Conservation (phyloP, 2,888 invertebrate genomes). For the Drosophila aldrichi region DNA sequence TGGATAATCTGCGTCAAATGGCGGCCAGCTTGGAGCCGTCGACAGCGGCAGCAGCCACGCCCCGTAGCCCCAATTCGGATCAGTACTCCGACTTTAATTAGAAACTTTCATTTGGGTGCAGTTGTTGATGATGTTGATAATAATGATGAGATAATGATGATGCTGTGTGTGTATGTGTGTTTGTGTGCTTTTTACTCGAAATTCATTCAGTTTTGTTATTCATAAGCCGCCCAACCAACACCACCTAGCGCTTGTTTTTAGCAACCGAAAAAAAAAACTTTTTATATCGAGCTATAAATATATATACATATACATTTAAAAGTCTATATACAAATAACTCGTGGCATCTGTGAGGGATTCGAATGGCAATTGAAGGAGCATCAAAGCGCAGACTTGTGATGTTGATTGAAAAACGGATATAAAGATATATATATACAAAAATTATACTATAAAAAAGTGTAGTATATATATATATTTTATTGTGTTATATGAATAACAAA, state of each 20-base stretch:
- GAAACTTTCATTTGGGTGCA: constrained; percentile 11
- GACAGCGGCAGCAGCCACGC: constrained; percentile 41
- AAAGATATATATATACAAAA: constrained; percentile 32
- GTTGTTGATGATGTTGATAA: constrained; percentile 8
- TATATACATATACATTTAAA: constrained; percentile 17
- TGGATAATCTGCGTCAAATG: constrained; percentile 89
- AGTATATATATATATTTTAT: constrained; percentile 37
- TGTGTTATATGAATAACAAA: constrained; percentile 47
- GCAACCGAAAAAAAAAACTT: constrained; percentile 34
- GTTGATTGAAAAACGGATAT: constrained; percentile 61
- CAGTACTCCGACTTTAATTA: constrained; percentile 77
- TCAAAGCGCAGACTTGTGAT: constrained; percentile 75
- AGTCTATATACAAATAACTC: constrained; percentile 30
- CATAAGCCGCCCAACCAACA: constrained; percentile 46
- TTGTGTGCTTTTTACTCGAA: constrained; percentile 40
- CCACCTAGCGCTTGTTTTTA: constrained; percentile 65
- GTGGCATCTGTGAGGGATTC: constrained; percentile 33
- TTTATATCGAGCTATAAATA: constrained; percentile 29
- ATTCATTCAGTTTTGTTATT: constrained; percentile 42
- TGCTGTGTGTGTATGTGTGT: constrained; percentile 2
- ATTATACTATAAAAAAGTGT: constrained; percentile 58
- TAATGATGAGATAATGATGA: not conserved
- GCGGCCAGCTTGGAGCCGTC: constrained; percentile 88
- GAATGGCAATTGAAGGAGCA: constrained; percentile 32
- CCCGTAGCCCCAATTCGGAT: constrained; percentile 71